Conservation (phyloP, 2,113 vertebrate species). For the Tragelaphus strepsiceros region DNA sequence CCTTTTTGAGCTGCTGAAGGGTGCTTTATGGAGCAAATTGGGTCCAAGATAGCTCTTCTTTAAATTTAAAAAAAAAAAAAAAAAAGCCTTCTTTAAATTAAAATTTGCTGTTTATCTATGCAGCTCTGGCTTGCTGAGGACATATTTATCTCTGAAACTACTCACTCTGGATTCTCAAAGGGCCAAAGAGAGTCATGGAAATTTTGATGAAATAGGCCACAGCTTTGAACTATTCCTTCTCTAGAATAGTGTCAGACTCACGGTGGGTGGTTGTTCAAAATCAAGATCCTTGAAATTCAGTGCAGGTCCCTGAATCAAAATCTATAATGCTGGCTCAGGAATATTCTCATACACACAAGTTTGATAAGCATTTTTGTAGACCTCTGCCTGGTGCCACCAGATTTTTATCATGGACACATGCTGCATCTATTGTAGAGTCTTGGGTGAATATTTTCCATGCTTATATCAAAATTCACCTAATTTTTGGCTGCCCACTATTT, state of each 20-base stretch:
- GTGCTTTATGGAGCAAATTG: neutral
- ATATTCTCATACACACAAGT: neutral
- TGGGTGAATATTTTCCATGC: neutral
- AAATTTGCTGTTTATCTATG: slow-evolving; percentile 1
- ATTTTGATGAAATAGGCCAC: slow-evolving; percentile 20
- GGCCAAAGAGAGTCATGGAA: neutral
- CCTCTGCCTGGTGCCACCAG: neutral
- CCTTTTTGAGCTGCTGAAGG: neutral
- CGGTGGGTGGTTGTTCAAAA: neutral
- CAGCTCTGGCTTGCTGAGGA: neutral
- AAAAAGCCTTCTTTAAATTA: neutral
- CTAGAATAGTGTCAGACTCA: neutral
- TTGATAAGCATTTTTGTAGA: neutral
- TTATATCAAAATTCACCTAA: neutral
- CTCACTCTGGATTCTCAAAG: neutral
- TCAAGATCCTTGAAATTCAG: slow-evolving; percentile 20
- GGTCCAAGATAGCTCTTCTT: slow-evolving; percentile 36
- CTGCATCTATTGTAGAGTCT: neutral
- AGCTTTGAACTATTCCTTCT: slow-evolving; percentile 36
- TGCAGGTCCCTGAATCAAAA: slow-evolving; percentile 18
- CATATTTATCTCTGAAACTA: slow-evolving; percentile 27
- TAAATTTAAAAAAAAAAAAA: slow-evolving; percentile 59
- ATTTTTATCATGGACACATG: neutral
- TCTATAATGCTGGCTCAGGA: neutral
- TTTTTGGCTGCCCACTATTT: neutral